Conservation (phyloP, 2,113 vertebrate genomes). For the Hiodon tergisus region DNA sequence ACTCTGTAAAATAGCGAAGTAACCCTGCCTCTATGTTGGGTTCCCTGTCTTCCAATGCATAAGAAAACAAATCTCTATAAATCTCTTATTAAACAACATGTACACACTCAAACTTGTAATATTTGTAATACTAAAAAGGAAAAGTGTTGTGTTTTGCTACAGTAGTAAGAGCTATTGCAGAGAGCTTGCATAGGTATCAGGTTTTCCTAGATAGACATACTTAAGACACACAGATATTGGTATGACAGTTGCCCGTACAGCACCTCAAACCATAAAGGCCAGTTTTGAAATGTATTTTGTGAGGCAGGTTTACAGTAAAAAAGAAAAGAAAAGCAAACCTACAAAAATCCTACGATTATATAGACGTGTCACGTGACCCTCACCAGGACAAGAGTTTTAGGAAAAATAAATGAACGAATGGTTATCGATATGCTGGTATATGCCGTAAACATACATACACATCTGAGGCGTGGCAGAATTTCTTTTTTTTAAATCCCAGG, state of each 20-base stretch:
- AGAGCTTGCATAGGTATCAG: background rate
- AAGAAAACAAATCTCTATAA: background rate
- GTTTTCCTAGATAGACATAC: background rate
- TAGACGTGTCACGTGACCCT: too few species aligned
- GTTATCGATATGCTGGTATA: background rate
- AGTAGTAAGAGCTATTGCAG: background rate
- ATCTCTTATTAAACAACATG: slow-evolving; percentile 9
- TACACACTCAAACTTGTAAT: background rate
- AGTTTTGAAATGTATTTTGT: background rate
- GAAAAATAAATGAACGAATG: too few species aligned
- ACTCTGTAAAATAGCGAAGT: background rate
- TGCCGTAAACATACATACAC: background rate
- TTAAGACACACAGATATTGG: background rate
- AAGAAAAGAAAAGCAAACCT: background rate
- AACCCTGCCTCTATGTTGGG: background rate
- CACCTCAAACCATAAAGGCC: background rate
- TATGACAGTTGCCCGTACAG: background rate
- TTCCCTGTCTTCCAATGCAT: background rate
- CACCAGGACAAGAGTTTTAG: too few species aligned
- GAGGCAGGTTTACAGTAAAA: background rate
- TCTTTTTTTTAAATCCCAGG: background rate
- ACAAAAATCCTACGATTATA: too few species aligned
- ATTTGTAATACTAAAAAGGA: background rate
- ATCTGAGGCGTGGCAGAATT: background rate
- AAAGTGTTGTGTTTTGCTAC: background rate